Percentiles rank a stretch among this genome's conserved stretches.
Evolutionary conservation across 2,797 vertebrate species (phyloP).

Genomic region (Chaetophractus vellerosus): DNA sequence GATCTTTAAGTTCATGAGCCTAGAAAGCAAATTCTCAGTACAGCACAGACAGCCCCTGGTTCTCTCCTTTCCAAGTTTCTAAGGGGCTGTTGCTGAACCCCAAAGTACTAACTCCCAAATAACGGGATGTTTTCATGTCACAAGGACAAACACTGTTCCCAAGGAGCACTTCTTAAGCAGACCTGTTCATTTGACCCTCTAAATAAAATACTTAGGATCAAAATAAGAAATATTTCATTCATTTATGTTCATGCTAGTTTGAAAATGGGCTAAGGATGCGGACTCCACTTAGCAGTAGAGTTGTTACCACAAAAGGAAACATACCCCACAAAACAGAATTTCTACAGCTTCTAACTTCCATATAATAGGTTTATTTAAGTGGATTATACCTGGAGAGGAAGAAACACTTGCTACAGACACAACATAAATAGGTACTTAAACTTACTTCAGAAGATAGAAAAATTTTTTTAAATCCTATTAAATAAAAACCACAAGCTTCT

Average conservation of each 20-base stretch:
- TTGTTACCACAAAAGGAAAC: constrained; percentile 29
- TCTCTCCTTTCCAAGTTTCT: background rate
- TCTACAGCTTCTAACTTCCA: constrained; percentile 12
- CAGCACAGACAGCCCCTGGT: background rate
- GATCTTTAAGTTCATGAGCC: constrained; percentile 3
- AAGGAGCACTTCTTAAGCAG: background rate
- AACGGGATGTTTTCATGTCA: background rate
- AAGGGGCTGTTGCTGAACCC: background rate
- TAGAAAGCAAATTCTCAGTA: constrained; percentile 56
- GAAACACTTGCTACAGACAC: constrained; percentile 33
- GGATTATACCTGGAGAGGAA: constrained; percentile 19
- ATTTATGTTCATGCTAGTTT: background rate
- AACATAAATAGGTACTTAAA: constrained; percentile 47
- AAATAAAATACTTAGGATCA: background rate
- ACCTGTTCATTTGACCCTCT: background rate
- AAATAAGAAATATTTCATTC: constrained; percentile 38
- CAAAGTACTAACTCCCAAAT: background rate
- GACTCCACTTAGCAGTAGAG: background rate
- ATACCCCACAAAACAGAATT: background rate
- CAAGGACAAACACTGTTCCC: background rate
- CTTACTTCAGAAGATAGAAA: constrained; percentile 50
- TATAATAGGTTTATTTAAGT: background rate
- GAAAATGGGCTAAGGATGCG: background rate
- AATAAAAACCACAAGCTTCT: constrained; percentile 68
- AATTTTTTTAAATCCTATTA: constrained; percentile 74